A percentile compares a stretch with the other conserved stretches of the same genome.
phyloP scores from a whole-genome alignment of 2,888 invertebrate genomes.

The Incurvaria masculella region DNA sequence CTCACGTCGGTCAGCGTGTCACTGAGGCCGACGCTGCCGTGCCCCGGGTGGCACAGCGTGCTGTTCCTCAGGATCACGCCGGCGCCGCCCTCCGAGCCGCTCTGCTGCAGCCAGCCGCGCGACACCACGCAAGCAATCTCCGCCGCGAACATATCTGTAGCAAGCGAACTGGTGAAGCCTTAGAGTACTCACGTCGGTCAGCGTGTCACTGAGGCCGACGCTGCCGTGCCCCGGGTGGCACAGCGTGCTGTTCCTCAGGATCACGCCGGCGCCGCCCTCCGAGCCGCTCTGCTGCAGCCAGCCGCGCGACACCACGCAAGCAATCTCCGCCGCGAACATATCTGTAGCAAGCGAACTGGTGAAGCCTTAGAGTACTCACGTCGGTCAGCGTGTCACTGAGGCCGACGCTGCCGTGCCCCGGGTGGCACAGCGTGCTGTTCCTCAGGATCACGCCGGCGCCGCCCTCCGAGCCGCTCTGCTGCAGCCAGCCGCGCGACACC shows the following conservation, averaged over 20 bases:
- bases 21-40: conserved; percentile 66
- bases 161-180: no score
- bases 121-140: conserved; percentile 60
- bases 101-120: conserved; percentile 21
- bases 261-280: conserved; percentile 26
- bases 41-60: conserved; percentile 70
- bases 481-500: conserved; percentile 23
- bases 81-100: conserved; percentile 43
- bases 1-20: conserved; percentile 63
- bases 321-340: conserved; percentile 33
- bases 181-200: conserved; percentile 62
- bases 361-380: no score
- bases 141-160: neutral
- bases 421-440: conserved; percentile 68
- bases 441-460: conserved; percentile 29
- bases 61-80: conserved; percentile 47
- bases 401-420: conserved; percentile 65
- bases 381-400: conserved; percentile 67
- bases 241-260: conserved; percentile 57
- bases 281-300: conserved; percentile 36
- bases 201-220: conserved; percentile 65
- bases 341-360: no score
- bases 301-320: conserved; percentile 49
- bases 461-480: conserved; percentile 49
- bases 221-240: conserved; percentile 73